A percentile compares a stretch with the other conserved stretches of the same genome.
These are phyloP conservation scores for Syncerus caffer DNA, from an alignment of 2,797 vertebrate genomes.

Conservation along the genomic window DNA sequence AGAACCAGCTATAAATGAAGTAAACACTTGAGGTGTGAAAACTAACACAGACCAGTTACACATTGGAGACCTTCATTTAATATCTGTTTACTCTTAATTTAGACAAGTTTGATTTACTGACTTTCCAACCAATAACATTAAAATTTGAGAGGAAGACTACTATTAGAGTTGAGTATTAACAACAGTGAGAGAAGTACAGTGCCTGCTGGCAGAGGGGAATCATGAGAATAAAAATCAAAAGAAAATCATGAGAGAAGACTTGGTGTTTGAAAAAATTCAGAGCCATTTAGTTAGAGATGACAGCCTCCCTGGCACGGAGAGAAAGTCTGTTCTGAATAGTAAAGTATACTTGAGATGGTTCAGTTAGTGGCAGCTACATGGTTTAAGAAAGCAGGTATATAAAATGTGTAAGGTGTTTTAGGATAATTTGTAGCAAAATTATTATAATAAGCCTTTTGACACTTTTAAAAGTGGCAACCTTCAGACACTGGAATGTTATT, in stretches of 20 bases:
- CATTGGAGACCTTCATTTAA: background rate
- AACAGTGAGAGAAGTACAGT: background rate
- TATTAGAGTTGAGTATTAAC: background rate
- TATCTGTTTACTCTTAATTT: background rate
- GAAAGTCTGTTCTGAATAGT: background rate
- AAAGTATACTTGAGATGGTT: background rate
- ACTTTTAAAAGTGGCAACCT: background rate
- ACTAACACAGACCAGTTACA: background rate
- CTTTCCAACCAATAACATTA: background rate
- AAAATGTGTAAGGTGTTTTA: background rate
- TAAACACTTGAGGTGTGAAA: background rate
- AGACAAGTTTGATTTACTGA: background rate
- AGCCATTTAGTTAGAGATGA: background rate
- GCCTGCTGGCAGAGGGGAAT: background rate
- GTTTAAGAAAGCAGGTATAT: conserved; percentile 8
- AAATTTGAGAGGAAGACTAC: background rate
- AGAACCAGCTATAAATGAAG: conserved; percentile 10
- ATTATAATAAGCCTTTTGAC: background rate
- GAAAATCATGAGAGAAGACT: background rate
- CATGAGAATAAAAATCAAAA: background rate
- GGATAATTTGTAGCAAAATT: background rate
- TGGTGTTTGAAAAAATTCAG: background rate
- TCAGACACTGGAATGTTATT: conserved; percentile 16
- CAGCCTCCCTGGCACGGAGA: background rate
- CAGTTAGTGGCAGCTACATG: background rate